A percentile compares a stretch with the other conserved stretches of the same genome.
These are phyloP conservation scores for Ichneumoninae sp. DNA, from an alignment of 2,888 invertebrate species.

Conservation along the genomic window DNA sequence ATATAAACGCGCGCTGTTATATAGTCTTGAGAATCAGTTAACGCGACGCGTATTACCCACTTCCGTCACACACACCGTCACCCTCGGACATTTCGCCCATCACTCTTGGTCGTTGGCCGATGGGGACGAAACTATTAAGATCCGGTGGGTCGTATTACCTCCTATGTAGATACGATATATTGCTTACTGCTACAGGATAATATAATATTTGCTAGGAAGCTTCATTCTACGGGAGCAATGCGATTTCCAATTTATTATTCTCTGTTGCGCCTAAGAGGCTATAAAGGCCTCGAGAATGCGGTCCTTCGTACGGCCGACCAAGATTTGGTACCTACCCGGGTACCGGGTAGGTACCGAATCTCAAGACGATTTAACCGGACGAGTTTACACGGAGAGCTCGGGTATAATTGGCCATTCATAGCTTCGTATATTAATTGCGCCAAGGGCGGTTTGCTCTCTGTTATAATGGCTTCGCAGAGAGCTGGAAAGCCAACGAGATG, in stretches of 20 bases:
- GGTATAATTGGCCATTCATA: conserved; percentile 60
- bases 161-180: conserved; percentile 35
- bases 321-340: conserved; percentile 29
- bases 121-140: conserved; percentile 39
- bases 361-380: conserved; percentile 53
- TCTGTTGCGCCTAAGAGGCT: conserved; percentile 50
- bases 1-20: conserved; percentile 9
- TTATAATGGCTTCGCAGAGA: conserved; percentile 48
- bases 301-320: conserved; percentile 24
- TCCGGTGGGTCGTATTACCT: conserved; percentile 24
- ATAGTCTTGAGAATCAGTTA: conserved; percentile 40
- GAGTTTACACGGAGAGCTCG: conserved; percentile 33
- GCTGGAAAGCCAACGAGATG: neutral
- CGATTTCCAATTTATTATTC: conserved; percentile 59
- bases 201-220: conserved; percentile 28
- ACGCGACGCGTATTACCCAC: conserved; percentile 29
- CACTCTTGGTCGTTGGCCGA: neutral
- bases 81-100: conserved; percentile 9
- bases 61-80: conserved; percentile 22
- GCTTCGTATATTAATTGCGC: conserved; percentile 48
- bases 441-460: conserved; percentile 34
- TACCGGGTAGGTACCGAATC: neutral
- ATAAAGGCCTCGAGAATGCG: conserved; percentile 31
- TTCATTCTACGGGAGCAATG: conserved; percentile 43
- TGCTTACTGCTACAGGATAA: conserved; percentile 14